Evolutionary conservation across 2,888 invertebrate species (phyloP).

Genomic region (Mimas tiliae): DNA sequence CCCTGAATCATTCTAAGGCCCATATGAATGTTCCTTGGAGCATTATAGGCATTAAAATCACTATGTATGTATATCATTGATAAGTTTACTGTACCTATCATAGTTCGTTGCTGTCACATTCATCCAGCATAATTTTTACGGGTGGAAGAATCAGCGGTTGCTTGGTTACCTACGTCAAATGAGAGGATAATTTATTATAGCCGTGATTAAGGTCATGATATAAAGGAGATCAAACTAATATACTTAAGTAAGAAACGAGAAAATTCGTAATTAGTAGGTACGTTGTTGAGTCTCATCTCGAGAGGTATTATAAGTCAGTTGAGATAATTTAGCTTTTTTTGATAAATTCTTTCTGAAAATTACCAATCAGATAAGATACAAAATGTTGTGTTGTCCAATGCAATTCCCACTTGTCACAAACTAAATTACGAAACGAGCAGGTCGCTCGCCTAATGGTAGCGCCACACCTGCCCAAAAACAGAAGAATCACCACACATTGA

Average conservation of each 20-base stretch:
- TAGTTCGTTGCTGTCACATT: background rate
- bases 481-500: too few relatives aligned
- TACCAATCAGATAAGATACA: background rate
- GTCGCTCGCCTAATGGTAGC: too few relatives aligned
- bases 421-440: too few relatives aligned
- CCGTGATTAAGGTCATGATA: background rate
- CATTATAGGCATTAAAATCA: too few relatives aligned
- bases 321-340: background rate
- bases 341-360: background rate
- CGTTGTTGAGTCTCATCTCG: background rate
- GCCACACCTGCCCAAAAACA: too few relatives aligned
- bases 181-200: slow-evolving; percentile 4
- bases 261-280: background rate
- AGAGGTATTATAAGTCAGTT: background rate
- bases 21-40: too few relatives aligned
- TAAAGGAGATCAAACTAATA: background rate
- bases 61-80: too few relatives aligned
- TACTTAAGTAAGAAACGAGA: too few relatives aligned
- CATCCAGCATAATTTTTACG: background rate
- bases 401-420: background rate
- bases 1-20: too few relatives aligned
- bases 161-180: background rate
- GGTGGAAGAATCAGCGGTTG: background rate
- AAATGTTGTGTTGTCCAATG: background rate
- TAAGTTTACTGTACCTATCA: too few relatives aligned